Conservation (phyloP, 2,888 invertebrate species). For the Merodon equestris region DNA sequence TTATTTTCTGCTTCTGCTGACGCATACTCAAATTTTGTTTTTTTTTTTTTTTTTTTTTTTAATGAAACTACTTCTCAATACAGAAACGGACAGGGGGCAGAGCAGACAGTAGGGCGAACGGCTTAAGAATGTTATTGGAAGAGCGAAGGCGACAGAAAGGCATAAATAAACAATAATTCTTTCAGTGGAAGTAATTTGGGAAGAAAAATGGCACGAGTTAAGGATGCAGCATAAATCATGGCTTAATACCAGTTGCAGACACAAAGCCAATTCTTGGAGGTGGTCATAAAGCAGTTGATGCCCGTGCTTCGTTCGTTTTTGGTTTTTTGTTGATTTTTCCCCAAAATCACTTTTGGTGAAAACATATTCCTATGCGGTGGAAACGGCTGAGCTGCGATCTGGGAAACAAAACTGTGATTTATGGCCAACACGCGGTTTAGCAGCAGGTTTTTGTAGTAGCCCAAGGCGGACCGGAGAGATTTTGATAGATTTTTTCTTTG, state of each 20-base stretch:
- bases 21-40: constrained; percentile 39
- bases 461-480: too few relatives aligned
- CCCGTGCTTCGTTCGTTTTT: constrained; percentile 5
- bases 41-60: too few relatives aligned
- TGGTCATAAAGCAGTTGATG: constrained; percentile 58
- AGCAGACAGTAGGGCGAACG: background rate
- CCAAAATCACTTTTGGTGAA: constrained; percentile 8
- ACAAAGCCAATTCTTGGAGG: constrained; percentile 67
- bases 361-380: constrained; percentile 40
- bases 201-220: constrained; percentile 69
- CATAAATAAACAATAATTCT: constrained; percentile 69
- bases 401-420: constrained; percentile 48
- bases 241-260: constrained; percentile 68
- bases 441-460: constrained; percentile 7
- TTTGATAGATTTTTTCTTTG: too few relatives aligned
- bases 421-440: constrained; percentile 33
- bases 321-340: constrained; percentile 29
- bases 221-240: constrained; percentile 63
- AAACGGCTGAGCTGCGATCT: constrained; percentile 34
- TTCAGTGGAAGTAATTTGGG: constrained; percentile 68
- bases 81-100: background rate
- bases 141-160: constrained; percentile 59
- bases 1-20: constrained; percentile 40
- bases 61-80: background rate
- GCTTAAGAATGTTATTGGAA: constrained; percentile 53